phyloP scores from a whole-genome alignment of 2,888 invertebrate species.

The Anticlea derivata region DNA sequence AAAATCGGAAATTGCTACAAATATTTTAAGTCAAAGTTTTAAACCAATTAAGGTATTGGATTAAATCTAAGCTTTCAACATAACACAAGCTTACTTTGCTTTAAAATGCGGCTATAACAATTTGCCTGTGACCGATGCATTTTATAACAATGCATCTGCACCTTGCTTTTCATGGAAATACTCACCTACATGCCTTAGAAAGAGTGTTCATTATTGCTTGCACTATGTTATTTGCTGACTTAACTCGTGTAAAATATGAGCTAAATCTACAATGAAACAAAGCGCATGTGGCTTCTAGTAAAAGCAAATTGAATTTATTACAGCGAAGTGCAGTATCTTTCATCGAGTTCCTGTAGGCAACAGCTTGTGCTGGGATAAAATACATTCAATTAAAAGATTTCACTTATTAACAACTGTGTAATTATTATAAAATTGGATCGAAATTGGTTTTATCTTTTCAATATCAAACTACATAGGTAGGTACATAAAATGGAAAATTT shows the following conservation, averaged over 20 bases:
- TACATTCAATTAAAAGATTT: not conserved
- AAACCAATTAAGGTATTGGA: not conserved
- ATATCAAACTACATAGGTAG: too few relatives aligned
- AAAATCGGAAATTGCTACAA: too few relatives aligned
- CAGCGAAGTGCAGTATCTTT: conserved; percentile 33
- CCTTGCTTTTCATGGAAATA: not conserved
- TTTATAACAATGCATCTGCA: not conserved
- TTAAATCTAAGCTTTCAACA: conserved; percentile 12
- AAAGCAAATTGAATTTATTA: conserved; percentile 56
- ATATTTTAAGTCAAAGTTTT: too few relatives aligned
- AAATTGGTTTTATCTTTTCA: not conserved
- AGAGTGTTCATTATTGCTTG: not conserved
- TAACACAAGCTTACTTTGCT: conserved; percentile 1
- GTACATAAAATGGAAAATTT: too few relatives aligned
- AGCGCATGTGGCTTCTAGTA: conserved; percentile 41
- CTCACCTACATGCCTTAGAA: not conserved
- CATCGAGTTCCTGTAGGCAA: not conserved
- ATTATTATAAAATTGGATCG: too few relatives aligned
- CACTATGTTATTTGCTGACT: not conserved
- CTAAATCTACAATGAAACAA: conserved; percentile 49
- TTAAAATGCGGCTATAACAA: conserved; percentile 9
- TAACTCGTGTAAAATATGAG: conserved; percentile 19
- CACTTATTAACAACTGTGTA: too few relatives aligned
- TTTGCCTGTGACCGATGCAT: not conserved
- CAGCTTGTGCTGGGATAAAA: not conserved